These are phyloP conservation scores for Umimayanthus chanpuru DNA, from an alignment of 92 coral and sea anemone species.

Conservation along the genomic window DNA sequence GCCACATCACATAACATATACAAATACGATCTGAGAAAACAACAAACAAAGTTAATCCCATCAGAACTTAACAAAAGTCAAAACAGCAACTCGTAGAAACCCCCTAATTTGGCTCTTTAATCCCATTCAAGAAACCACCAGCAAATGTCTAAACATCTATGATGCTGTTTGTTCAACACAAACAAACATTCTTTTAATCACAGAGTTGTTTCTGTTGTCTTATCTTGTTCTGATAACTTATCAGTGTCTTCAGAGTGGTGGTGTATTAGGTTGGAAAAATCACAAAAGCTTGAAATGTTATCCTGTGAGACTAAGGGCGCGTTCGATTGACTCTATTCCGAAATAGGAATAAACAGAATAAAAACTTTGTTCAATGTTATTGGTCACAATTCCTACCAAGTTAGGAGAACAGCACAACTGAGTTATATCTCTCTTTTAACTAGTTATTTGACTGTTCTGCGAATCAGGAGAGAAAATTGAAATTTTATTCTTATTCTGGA, in stretches of 20 bases:
- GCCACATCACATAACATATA: neutral
- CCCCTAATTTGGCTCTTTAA: constrained; percentile 10
- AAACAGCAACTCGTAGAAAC: neutral
- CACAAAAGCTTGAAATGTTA: neutral
- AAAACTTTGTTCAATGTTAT: no score
- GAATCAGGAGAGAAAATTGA: no score
- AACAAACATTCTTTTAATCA: constrained; percentile 17
- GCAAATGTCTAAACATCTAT: constrained; percentile 6
- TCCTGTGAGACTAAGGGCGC: neutral
- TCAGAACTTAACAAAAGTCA: constrained; percentile 30
- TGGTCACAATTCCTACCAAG: no score
- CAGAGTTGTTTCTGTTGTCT: neutral
- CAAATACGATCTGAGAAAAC: constrained; percentile 15
- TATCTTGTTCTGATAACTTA: constrained; percentile 33
- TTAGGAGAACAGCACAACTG: no score
- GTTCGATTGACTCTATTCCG: no score
- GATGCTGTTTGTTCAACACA: constrained; percentile 30
- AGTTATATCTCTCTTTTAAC: no score
- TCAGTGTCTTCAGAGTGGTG: neutral
- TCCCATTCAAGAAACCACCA: constrained; percentile 12
- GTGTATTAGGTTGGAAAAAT: neutral
- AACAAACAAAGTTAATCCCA: constrained; percentile 12
- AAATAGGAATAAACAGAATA: no score
- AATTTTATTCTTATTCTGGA: no score
- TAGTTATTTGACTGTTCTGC: no score